These are phyloP conservation scores for Parazoanthus swiftii DNA, from an alignment of 92 coral and sea anemone species.

Conservation along the genomic window DNA sequence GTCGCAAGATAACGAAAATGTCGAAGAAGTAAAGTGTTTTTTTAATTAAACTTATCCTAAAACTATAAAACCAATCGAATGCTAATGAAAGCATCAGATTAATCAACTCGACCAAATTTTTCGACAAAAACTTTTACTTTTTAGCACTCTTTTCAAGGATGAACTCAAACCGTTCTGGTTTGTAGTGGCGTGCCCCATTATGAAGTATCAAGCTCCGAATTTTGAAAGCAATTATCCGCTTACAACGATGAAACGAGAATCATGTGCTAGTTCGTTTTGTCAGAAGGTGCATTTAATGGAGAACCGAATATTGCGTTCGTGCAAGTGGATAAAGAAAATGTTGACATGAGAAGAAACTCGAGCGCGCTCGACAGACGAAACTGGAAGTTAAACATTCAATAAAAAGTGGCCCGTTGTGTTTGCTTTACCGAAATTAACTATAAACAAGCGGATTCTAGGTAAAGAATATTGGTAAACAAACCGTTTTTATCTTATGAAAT, in stretches of 20 bases:
- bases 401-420: neutral
- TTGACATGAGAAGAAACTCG: neutral
- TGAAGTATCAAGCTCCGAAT: neutral
- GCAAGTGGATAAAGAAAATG: neutral
- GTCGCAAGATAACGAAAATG: neutral
- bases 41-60: neutral
- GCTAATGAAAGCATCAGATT: neutral
- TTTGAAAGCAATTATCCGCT: neutral
- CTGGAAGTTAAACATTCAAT: conserved; percentile 8
- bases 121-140: neutral
- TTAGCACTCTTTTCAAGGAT: too few relatives aligned
- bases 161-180: too few relatives aligned
- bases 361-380: neutral
- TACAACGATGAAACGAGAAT: neutral
- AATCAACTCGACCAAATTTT: too few relatives aligned
- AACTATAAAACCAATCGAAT: too few relatives aligned
- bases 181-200: neutral
- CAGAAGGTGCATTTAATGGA: neutral
- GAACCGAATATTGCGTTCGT: neutral
- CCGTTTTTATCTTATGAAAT: neutral
- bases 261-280: neutral
- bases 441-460: neutral
- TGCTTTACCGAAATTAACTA: neutral
- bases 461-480: neutral
- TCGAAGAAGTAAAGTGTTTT: too few relatives aligned